Evolutionary conservation across 2,113 vertebrate species (phyloP).

Genomic region (Saccopteryx leptura): DNA sequence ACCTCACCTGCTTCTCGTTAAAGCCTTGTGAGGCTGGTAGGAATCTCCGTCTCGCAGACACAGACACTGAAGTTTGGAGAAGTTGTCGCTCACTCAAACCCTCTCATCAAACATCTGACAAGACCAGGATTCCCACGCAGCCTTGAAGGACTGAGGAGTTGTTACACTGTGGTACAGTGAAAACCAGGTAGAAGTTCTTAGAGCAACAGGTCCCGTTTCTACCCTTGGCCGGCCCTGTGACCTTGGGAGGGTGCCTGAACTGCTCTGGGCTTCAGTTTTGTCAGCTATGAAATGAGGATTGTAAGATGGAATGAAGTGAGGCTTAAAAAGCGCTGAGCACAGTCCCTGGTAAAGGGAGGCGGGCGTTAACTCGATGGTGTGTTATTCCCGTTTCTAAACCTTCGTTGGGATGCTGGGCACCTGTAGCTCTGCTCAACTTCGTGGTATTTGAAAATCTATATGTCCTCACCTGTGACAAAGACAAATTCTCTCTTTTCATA

Average conservation of each 20-base stretch:
- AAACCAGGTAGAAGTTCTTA: background rate
- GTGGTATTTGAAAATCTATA: background rate
- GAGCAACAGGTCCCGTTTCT: background rate
- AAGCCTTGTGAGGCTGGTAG: background rate
- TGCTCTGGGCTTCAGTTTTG: background rate
- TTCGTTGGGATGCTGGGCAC: background rate
- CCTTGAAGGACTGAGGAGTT: background rate
- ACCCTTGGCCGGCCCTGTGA: accelerated
- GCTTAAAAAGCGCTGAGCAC: background rate
- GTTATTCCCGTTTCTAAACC: background rate
- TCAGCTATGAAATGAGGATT: background rate
- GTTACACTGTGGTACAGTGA: background rate
- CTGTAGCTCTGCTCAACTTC: background rate
- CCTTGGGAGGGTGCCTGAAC: background rate
- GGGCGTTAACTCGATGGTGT: background rate
- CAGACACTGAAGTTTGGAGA: background rate
- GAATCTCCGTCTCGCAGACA: background rate
- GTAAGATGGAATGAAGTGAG: background rate
- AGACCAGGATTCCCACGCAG: background rate
- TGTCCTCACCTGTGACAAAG: background rate
- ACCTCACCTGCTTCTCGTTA: background rate
- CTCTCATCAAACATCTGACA: background rate
- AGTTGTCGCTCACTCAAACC: background rate
- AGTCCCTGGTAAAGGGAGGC: background rate
- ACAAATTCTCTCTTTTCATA: background rate